Percentiles rank a stretch among this genome's conserved stretches.
Conservation (phyloP, 2,797 vertebrate species). For the Semotilus atromaculatus region DNA sequence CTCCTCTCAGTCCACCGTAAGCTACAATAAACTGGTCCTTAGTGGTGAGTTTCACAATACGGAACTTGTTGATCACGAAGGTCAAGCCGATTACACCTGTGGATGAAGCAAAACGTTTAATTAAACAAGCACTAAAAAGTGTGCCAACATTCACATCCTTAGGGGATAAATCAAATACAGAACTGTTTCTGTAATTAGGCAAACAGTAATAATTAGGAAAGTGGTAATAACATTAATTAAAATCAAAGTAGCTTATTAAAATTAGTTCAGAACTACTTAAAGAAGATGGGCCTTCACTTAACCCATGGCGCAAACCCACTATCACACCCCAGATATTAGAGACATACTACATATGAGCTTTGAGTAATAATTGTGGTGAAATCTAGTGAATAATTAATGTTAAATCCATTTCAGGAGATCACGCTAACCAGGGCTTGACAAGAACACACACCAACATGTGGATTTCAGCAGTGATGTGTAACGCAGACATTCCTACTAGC, state of each 20-base stretch:
- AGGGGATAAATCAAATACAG: background rate
- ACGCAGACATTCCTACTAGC: no score
- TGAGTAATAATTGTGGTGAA: background rate
- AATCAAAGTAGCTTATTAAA: background rate
- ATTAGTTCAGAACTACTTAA: background rate
- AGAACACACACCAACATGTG: no score
- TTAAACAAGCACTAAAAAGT: background rate
- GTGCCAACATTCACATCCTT: background rate
- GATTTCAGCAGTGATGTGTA: no score
- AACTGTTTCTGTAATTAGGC: background rate
- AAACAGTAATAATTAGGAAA: background rate
- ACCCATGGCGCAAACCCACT: background rate
- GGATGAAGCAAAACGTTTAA: background rate
- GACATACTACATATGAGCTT: background rate
- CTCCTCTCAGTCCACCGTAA: constrained; percentile 94
- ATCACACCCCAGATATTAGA: background rate
- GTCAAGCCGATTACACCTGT: constrained; percentile 93
- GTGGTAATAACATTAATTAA: background rate
- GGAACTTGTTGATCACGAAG: constrained; percentile 96
- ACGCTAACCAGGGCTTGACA: background rate
- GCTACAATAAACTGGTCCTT: constrained; percentile 99
- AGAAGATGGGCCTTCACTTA: background rate
- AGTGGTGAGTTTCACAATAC: constrained; percentile 94
- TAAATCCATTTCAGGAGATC: rapidly evolving
- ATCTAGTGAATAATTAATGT: constrained; percentile 24